These are phyloP conservation scores for Hemicentrotus pulcherrimus DNA, from an alignment of 35 echinoderm and acorn worm species.

Conservation along the genomic window DNA sequence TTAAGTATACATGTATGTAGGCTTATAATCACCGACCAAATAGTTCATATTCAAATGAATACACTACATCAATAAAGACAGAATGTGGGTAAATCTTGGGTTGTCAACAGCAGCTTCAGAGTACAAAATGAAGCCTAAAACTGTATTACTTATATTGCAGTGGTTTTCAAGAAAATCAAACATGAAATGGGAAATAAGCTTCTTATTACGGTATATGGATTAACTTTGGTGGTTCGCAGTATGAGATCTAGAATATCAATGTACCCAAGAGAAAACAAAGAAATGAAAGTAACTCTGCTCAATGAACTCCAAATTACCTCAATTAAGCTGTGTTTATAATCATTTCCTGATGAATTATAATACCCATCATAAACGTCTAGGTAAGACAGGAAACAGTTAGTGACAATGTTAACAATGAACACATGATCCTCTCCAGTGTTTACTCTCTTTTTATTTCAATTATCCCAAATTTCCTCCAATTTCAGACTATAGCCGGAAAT, in stretches of 20 bases:
- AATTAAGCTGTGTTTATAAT: neutral
- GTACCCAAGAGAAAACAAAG: neutral
- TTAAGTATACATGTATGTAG: no score
- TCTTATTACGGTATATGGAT: neutral
- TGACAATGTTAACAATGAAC: neutral
- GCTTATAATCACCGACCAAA: no score
- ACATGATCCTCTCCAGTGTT: neutral
- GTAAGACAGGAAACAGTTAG: neutral
- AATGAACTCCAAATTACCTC: neutral
- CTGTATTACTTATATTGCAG: no score
- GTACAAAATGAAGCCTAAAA: no score
- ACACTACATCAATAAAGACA: no score
- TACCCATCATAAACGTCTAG: neutral
- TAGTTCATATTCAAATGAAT: no score
- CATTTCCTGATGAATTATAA: neutral
- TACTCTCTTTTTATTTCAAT: neutral
- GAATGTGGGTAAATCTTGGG: no score
- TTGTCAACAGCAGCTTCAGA: no score
- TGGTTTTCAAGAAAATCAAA: no score
- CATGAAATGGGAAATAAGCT: no score
- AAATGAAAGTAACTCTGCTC: neutral
- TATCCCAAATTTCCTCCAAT: neutral
- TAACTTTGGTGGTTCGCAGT: neutral
- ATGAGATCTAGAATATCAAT: neutral
- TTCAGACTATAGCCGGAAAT: slow-evolving; percentile 6